Percentiles rank a stretch among this genome's conserved stretches.
Conservation (phyloP, 2,888 invertebrate genomes). For the Tenthredo notha region DNA sequence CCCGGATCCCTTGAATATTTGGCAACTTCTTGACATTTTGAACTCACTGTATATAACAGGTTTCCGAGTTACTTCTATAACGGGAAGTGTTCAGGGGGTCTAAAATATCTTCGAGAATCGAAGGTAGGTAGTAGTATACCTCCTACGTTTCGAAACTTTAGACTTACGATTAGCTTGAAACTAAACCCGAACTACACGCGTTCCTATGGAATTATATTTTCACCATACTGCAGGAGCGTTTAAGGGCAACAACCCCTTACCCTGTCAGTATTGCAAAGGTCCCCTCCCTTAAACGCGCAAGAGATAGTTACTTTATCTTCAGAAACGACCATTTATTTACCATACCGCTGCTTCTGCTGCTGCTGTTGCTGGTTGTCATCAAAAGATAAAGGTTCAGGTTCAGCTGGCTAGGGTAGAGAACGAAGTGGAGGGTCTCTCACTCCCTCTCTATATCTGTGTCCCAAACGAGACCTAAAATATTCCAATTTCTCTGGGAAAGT, state of each 20-base stretch:
- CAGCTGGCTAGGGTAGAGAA: slow-evolving; percentile 19
- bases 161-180: not conserved
- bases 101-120: slow-evolving; percentile 36
- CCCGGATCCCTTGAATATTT: slow-evolving; percentile 29
- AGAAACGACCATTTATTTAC: slow-evolving; percentile 45
- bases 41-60: not conserved
- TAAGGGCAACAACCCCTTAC: slow-evolving; percentile 39
- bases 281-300: slow-evolving; percentile 32
- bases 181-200: not conserved
- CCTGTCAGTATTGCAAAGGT: slow-evolving; percentile 28
- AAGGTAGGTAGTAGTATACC: slow-evolving; percentile 5
- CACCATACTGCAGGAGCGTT: slow-evolving; percentile 21
- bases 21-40: slow-evolving; percentile 34
- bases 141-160: not conserved
- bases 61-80: slow-evolving; percentile 24
- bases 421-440: slow-evolving; percentile 46
- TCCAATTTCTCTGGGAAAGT: slow-evolving; percentile 49
- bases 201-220: not conserved
- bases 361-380: slow-evolving; percentile 48
- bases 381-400: slow-evolving; percentile 51
- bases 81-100: slow-evolving; percentile 8
- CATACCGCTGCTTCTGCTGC: slow-evolving; percentile 39
- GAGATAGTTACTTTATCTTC: slow-evolving; percentile 49
- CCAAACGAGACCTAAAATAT: slow-evolving; percentile 38
- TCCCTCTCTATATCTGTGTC: slow-evolving; percentile 40